Conservation (phyloP, 1,140 invertebrate genomes). For the Holotrichia oblita region DNA sequence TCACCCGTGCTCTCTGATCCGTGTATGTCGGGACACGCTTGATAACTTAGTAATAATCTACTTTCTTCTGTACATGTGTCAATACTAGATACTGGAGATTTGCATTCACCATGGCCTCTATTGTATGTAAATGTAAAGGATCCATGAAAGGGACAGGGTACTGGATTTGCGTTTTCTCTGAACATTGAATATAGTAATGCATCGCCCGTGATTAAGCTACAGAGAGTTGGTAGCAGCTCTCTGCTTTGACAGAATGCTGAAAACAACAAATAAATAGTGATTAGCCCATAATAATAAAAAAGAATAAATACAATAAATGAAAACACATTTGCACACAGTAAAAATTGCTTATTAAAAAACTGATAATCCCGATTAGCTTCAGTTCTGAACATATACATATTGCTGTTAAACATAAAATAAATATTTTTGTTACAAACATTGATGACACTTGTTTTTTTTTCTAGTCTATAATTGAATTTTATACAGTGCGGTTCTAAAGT, state of each 20-base stretch:
- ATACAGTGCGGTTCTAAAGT: too few relatives aligned
- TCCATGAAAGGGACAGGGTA: slow-evolving; percentile 84
- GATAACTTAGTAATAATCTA: slow-evolving; percentile 84
- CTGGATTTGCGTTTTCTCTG: slow-evolving; percentile 75
- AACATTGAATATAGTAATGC: slow-evolving; percentile 89
- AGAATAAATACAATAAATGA: too few relatives aligned
- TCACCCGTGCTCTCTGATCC: slow-evolving; percentile 84
- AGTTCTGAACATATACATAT: too few relatives aligned
- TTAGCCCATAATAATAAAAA: background rate
- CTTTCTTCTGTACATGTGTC: slow-evolving; percentile 92
- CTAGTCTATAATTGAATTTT: too few relatives aligned
- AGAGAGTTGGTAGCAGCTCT: slow-evolving; percentile 79
- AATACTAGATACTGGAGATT: slow-evolving; percentile 82
- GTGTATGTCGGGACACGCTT: slow-evolving; percentile 89
- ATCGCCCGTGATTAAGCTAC: slow-evolving; percentile 87
- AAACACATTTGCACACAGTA: too few relatives aligned
- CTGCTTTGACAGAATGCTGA: slow-evolving; percentile 82
- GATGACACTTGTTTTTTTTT: too few relatives aligned
- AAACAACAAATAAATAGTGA: slow-evolving; percentile 56
- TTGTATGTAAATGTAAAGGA: slow-evolving; percentile 88
- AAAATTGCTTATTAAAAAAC: too few relatives aligned
- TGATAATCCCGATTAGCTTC: too few relatives aligned
- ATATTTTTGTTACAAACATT: too few relatives aligned
- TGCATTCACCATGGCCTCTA: slow-evolving; percentile 84
- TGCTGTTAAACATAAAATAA: too few relatives aligned